Percentiles rank a stretch among this genome's conserved stretches.
Conservation (phyloP, 1,140 invertebrate genomes). For the Atta colombica region DNA sequence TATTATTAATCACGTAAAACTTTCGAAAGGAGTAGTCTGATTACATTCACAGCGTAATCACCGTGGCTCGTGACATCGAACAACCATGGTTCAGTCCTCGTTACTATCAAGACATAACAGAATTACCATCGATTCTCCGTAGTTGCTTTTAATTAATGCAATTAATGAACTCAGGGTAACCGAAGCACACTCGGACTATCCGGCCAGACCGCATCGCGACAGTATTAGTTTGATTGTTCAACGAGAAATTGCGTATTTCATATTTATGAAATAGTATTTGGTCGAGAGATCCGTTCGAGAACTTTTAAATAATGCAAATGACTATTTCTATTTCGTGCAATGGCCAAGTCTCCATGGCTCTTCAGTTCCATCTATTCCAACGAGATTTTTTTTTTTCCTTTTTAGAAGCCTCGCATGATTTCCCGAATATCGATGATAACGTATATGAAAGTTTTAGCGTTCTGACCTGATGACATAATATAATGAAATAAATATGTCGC, state of each 20-base stretch:
- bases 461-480: neutral
- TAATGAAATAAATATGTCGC: neutral
- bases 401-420: neutral
- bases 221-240: slow-evolving; percentile 59
- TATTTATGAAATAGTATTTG: slow-evolving; percentile 58
- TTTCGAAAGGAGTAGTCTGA: slow-evolving; percentile 20
- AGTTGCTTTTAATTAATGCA: slow-evolving; percentile 79
- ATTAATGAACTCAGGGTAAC: slow-evolving; percentile 74
- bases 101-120: slow-evolving; percentile 65
- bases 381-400: neutral
- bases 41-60: slow-evolving; percentile 39
- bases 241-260: slow-evolving; percentile 70
- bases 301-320: slow-evolving; percentile 63
- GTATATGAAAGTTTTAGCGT: slow-evolving; percentile 2
- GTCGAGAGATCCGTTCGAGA: slow-evolving; percentile 5
- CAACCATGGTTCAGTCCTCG: slow-evolving; percentile 46
- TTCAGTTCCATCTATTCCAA: neutral
- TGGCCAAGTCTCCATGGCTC: neutral
- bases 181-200: slow-evolving; percentile 68
- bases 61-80: slow-evolving; percentile 44
- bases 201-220: slow-evolving; percentile 1
- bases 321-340: slow-evolving; percentile 56
- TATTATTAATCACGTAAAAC: slow-evolving; percentile 52
- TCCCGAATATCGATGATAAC: neutral
- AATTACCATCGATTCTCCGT: slow-evolving; percentile 68